phyloP scores from a whole-genome alignment of 1,140 invertebrate genomes.

The Tetragonula clypearis region DNA sequence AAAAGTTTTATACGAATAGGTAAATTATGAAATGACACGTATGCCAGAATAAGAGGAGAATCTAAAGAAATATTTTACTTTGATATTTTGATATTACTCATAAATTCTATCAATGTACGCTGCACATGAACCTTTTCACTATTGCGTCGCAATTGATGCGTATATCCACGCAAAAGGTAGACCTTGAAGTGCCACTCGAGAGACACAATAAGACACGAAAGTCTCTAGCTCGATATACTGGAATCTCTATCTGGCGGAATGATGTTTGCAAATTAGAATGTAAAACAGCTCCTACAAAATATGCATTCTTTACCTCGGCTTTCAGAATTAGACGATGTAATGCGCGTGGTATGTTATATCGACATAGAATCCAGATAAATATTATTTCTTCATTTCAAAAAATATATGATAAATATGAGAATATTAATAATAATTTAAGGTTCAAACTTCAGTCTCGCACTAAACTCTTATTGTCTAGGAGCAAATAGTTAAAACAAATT shows the following conservation, averaged over 20 bases:
- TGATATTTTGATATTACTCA: background rate
- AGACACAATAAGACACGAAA: conserved; percentile 41
- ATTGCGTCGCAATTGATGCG: conserved; percentile 47
- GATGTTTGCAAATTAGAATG: conserved; percentile 21
- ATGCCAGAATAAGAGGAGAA: background rate
- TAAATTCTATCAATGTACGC: background rate
- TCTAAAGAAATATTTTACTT: background rate
- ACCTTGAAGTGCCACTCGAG: conserved; percentile 34
- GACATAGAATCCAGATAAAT: background rate
- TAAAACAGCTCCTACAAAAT: conserved; percentile 3
- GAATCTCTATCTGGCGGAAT: conserved; percentile 20
- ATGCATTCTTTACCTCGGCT: conserved; percentile 1
- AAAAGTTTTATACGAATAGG: background rate
- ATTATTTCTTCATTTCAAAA: background rate
- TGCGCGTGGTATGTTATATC: background rate
- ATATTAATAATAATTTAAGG: no score
- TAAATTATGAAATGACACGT: background rate
- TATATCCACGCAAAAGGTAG: conserved; percentile 40
- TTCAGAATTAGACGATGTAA: conserved; percentile 11
- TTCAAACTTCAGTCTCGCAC: no score
- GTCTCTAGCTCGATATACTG: conserved; percentile 12
- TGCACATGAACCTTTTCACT: conserved; percentile 27
- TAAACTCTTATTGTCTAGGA: no score
- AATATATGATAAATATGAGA: background rate
- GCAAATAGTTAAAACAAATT: background rate